Conservation (phyloP, 1,140 invertebrate species). For the Trigoniulus corallinus region DNA sequence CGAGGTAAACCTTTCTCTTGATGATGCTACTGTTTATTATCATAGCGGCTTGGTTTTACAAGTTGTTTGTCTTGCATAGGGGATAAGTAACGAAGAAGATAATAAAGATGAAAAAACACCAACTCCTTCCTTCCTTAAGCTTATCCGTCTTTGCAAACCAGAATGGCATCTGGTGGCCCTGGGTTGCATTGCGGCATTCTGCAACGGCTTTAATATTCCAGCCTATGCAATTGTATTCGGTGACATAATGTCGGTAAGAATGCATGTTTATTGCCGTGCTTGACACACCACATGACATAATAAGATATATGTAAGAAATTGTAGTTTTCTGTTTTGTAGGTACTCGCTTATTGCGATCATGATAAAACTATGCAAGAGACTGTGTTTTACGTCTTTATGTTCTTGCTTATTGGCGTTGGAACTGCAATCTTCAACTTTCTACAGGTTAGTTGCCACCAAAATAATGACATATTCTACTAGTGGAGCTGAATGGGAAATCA, state of each 20-base stretch:
- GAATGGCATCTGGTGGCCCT: constrained; percentile 4
- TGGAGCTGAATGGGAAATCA: not conserved
- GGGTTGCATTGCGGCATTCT: constrained; percentile 12
- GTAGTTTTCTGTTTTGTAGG: not conserved
- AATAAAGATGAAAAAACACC: too few species aligned
- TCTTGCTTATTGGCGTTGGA: not conserved
- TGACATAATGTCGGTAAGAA: constrained; percentile 28
- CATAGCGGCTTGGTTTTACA: too few species aligned
- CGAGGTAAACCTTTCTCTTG: too few species aligned
- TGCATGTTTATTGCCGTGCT: not conserved
- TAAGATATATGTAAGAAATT: too few species aligned
- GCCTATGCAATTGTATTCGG: constrained; percentile 27
- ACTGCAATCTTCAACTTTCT: not conserved
- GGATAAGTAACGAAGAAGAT: too few species aligned
- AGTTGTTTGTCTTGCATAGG: too few species aligned
- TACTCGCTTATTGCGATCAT: not conserved
- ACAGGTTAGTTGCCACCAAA: not conserved
- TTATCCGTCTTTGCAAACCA: too few species aligned
- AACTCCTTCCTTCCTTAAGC: too few species aligned
- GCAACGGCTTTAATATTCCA: constrained; percentile 24
- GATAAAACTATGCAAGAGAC: not conserved
- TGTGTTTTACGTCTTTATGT: not conserved
- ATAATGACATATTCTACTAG: not conserved
- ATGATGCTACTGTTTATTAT: too few species aligned
- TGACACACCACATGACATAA: not conserved